Percentiles rank a stretch among this genome's conserved stretches.
These are phyloP conservation scores for Eurytemora carolleeae DNA, from an alignment of 1,140 invertebrate species.

Conservation along the genomic window DNA sequence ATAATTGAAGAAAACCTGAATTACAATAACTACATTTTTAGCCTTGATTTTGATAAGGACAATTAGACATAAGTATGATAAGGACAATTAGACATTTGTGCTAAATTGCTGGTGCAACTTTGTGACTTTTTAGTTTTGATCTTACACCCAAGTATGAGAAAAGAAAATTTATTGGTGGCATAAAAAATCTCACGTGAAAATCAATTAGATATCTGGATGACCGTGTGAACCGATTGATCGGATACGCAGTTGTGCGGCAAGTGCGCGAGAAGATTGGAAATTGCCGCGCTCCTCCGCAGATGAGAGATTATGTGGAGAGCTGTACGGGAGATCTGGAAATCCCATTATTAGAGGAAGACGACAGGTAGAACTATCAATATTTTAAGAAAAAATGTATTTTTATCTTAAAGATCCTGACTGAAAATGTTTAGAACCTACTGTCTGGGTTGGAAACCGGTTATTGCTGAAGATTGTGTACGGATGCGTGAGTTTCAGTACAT, in stretches of 20 bases:
- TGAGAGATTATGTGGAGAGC: neutral
- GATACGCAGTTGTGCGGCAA: constrained; percentile 33
- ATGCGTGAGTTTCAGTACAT: neutral
- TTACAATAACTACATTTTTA: no score
- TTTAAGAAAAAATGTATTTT: constrained; percentile 3
- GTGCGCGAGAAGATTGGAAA: constrained; percentile 23
- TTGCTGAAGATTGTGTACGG: constrained; percentile 4
- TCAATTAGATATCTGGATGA: constrained; percentile 25
- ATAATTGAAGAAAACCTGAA: no score
- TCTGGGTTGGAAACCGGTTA: constrained; percentile 10
- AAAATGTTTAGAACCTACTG: constrained; percentile 15
- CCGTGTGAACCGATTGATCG: constrained; percentile 32
- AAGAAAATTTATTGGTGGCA: no score
- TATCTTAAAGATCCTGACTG: constrained; percentile 17
- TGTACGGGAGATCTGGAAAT: neutral
- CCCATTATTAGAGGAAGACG: neutral
- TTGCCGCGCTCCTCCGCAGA: constrained; percentile 21
- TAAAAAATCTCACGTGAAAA: no score
- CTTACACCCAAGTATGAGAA: no score
- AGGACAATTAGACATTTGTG: no score
- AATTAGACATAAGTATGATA: no score
- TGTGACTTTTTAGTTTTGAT: no score
- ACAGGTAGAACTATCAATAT: neutral
- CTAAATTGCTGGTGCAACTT: no score
- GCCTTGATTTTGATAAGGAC: no score